phyloP scores from a whole-genome alignment of 2,888 invertebrate species.

The Augiades crinisus region DNA sequence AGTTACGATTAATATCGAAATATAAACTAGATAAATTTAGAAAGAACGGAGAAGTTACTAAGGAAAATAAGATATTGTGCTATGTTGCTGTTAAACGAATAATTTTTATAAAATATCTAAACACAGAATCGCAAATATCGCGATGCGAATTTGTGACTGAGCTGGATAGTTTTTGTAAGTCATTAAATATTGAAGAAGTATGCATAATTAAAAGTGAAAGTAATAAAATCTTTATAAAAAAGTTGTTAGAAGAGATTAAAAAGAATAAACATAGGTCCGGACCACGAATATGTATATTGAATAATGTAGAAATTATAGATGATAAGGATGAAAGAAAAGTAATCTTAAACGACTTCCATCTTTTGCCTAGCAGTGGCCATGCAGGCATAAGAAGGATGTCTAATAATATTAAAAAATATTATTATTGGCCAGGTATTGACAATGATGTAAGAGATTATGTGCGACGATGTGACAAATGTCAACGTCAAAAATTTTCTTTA shows the following conservation, averaged over 20 bases:
- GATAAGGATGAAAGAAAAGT: constrained; percentile 18
- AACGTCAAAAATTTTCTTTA: constrained; percentile 28
- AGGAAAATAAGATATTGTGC: background rate
- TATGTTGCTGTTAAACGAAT: background rate
- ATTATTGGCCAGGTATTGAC: background rate
- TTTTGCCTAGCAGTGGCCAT: constrained; percentile 29
- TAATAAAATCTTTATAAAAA: too few relatives aligned
- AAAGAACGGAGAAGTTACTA: background rate
- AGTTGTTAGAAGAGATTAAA: constrained; percentile 22
- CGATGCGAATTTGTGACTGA: constrained; percentile 19
- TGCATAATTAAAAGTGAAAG: constrained; percentile 19
- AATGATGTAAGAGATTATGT: constrained; percentile 19
- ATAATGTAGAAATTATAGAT: constrained; percentile 16
- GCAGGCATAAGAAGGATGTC: constrained; percentile 28
- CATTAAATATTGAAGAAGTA: constrained; percentile 11
- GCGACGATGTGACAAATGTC: constrained; percentile 28
- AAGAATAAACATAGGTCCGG: constrained; percentile 5
- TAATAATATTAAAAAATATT: constrained; percentile 26
- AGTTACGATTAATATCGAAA: too few relatives aligned
- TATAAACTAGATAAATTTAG: too few relatives aligned
- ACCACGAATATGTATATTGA: constrained; percentile 23
- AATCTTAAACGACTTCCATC: constrained; percentile 29
- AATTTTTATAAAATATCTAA: background rate
- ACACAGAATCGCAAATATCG: constrained; percentile 3
- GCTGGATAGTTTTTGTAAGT: constrained; percentile 7